phyloP scores from a whole-genome alignment of 2,888 invertebrate genomes.

The Augiades crinisus region DNA sequence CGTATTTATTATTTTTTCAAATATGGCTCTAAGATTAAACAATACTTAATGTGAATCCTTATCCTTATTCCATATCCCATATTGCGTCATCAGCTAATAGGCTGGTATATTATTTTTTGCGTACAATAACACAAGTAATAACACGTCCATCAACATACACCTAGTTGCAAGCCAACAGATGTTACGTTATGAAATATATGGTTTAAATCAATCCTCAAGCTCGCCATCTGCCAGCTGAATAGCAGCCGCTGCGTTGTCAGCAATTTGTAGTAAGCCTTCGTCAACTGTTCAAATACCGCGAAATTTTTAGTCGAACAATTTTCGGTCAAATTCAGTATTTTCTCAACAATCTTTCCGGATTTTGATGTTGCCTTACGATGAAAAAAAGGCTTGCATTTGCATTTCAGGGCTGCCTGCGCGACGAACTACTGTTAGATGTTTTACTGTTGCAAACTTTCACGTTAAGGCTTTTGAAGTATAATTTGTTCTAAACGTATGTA shows the following conservation, averaged over 20 bases:
- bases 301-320: slow-evolving; percentile 2
- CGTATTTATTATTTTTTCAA: too few relatives aligned
- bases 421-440: too few relatives aligned
- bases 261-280: slow-evolving; percentile 19
- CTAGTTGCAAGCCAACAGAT: not conserved
- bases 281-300: slow-evolving; percentile 12
- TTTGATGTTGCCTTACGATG: not conserved
- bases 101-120: too few relatives aligned
- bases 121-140: not conserved
- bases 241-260: slow-evolving; percentile 8
- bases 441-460: not conserved
- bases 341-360: not conserved
- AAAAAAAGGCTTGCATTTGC: not conserved
- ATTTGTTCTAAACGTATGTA: too few relatives aligned
- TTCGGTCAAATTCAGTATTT: not conserved
- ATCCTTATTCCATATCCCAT: too few relatives aligned
- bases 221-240: not conserved
- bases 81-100: too few relatives aligned
- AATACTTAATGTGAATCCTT: too few relatives aligned
- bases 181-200: slow-evolving; percentile 6
- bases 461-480: not conserved
- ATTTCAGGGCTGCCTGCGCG: not conserved
- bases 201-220: slow-evolving; percentile 15
- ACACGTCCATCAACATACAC: not conserved
- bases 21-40: too few relatives aligned